Percentiles rank a stretch among this genome's conserved stretches.
These are phyloP conservation scores for Cephalopterus ornatus DNA, from an alignment of 2,113 vertebrate species.

Conservation along the genomic window DNA sequence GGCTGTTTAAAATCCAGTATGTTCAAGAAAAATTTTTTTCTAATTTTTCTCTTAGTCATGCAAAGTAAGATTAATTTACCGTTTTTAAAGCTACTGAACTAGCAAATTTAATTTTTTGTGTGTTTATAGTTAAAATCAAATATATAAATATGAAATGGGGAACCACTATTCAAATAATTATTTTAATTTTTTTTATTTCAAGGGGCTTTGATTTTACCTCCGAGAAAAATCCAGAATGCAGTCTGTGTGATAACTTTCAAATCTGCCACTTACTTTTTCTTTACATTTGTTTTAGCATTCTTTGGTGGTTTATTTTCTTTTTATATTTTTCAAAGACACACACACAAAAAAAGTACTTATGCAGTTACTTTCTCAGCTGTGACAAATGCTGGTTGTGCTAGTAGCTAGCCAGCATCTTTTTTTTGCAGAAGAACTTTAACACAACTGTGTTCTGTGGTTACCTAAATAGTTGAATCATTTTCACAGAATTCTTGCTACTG, in stretches of 20 bases:
- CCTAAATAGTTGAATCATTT: neutral
- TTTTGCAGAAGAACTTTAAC: neutral
- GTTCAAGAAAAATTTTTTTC: neutral
- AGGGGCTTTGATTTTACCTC: neutral
- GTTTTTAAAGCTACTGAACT: neutral
- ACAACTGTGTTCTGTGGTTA: neutral
- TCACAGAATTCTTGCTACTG: neutral
- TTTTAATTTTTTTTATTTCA: neutral
- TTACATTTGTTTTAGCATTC: neutral
- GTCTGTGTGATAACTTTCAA: neutral
- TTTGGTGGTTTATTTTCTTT: neutral
- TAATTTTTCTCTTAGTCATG: neutral
- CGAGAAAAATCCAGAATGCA: neutral
- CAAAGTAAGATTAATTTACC: neutral
- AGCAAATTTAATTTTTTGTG: neutral
- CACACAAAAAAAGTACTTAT: neutral
- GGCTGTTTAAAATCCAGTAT: neutral
- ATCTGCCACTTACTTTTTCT: neutral
- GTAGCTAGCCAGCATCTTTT: neutral
- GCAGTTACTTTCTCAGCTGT: neutral
- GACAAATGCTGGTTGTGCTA: neutral
- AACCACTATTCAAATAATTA: neutral
- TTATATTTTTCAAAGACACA: too few relatives aligned
- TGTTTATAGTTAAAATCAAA: neutral
- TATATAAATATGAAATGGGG: neutral